phyloP scores from a whole-genome alignment of 2,888 invertebrate species.

The Leptura quadrifasciata region DNA sequence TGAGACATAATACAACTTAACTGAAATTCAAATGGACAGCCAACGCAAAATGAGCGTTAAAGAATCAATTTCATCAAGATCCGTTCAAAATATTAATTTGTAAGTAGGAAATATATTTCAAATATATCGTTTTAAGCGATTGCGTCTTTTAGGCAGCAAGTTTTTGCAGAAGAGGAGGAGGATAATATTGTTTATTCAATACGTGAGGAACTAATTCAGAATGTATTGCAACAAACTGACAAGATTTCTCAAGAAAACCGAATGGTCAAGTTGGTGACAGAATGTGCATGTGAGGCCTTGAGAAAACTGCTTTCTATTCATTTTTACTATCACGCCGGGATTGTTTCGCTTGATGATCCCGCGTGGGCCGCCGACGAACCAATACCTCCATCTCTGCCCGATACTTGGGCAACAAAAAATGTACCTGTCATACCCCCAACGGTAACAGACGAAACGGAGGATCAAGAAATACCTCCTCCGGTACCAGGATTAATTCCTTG shows the following conservation, averaged over 20 bases:
- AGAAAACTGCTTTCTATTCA: conserved; percentile 33
- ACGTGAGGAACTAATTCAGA: conserved; percentile 40
- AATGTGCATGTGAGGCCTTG: conserved; percentile 39
- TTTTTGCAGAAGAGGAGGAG: conserved; percentile 38
- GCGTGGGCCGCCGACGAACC: conserved; percentile 34
- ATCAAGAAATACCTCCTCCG: not conserved
- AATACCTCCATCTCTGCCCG: conserved; percentile 29
- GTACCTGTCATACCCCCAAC: conserved; percentile 22
- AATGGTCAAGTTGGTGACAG: conserved; percentile 26
- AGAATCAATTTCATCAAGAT: not conserved
- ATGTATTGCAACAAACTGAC: conserved; percentile 20
- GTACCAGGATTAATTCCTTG: not conserved
- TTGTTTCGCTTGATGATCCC: not conserved
- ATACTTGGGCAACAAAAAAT: conserved; percentile 37
- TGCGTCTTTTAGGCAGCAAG: conserved; percentile 18
- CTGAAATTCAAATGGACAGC: not conserved
- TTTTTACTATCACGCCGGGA: conserved; percentile 36
- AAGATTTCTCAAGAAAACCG: conserved; percentile 4
- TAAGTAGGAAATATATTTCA: conserved; percentile 11
- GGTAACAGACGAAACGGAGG: too few relatives aligned
- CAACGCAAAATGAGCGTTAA: not conserved
- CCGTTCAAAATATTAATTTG: conserved; percentile 5
- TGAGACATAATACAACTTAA: not conserved
- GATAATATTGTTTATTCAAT: conserved; percentile 38
- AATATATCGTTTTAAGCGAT: not conserved